Percentiles rank a stretch among this genome's conserved stretches.
Conservation (phyloP, 2,113 vertebrate genomes). For the Anguilla rostrata region DNA sequence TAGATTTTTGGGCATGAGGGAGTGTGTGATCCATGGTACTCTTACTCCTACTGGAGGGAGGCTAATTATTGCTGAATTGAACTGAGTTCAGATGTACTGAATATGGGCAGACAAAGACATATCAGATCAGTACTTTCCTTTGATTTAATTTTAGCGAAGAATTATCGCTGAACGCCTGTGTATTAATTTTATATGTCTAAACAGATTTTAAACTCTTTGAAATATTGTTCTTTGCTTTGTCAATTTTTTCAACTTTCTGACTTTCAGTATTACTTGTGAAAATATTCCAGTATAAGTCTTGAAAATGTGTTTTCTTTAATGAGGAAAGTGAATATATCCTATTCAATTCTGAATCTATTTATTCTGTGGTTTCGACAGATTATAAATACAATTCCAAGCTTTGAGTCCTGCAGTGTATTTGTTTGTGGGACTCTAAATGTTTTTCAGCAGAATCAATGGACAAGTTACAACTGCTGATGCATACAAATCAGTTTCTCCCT, state of each 20-base stretch:
- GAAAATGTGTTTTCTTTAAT: neutral
- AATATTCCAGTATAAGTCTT: neutral
- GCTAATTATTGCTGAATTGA: too few species aligned
- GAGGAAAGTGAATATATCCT: neutral
- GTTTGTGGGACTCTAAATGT: neutral
- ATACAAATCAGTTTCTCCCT: neutral
- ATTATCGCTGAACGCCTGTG: neutral
- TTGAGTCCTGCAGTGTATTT: neutral
- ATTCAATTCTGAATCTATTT: neutral
- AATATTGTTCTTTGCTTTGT: neutral
- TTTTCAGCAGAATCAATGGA: neutral
- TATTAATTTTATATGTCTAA: neutral
- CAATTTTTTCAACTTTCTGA: too few species aligned
- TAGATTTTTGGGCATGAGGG: too few species aligned
- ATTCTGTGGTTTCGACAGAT: neutral
- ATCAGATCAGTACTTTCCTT: neutral
- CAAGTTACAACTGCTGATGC: neutral
- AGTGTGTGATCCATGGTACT: too few species aligned
- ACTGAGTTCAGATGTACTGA: neutral
- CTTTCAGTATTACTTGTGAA: neutral
- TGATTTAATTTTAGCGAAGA: neutral
- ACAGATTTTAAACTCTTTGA: neutral
- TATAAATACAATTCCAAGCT: conserved; percentile 3
- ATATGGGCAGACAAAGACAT: neutral
- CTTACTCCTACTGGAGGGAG: too few species aligned